Conservation (phyloP, 2,113 vertebrate species). For the Melanocharis versteri region DNA sequence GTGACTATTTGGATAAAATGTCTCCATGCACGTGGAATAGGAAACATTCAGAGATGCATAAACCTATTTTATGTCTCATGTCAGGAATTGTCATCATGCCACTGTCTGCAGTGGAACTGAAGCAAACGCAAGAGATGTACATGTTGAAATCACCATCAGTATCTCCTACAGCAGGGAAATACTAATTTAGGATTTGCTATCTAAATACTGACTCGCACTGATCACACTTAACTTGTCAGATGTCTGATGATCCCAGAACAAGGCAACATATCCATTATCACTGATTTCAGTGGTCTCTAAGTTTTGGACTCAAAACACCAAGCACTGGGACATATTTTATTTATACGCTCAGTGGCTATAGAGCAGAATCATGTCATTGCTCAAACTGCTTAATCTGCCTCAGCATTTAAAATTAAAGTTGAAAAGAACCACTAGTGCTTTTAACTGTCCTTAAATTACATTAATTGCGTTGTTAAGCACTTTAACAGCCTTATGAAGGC, state of each 20-base stretch:
- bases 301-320: slow-evolving; percentile 3
- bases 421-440: slow-evolving; percentile 51
- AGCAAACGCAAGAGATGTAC: background rate
- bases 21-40: background rate
- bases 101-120: background rate
- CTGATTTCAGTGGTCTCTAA: background rate
- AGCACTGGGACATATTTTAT: background rate
- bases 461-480: slow-evolving; percentile 41
- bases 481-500: slow-evolving; percentile 46
- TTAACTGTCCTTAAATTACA: slow-evolving; percentile 59
- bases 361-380: background rate
- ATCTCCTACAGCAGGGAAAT: background rate
- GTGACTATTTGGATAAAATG: background rate
- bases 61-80: background rate
- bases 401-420: slow-evolving; percentile 49
- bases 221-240: background rate
- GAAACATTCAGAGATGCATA: background rate
- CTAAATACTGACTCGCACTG: background rate
- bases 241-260: background rate
- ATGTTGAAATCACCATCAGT: background rate
- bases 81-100: background rate
- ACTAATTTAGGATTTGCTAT: background rate
- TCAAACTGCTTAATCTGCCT: slow-evolving; percentile 38
- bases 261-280: background rate
- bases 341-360: background rate